phyloP scores from a whole-genome alignment of 1,140 invertebrate genomes.

The Anoplolepis gracilipes region DNA sequence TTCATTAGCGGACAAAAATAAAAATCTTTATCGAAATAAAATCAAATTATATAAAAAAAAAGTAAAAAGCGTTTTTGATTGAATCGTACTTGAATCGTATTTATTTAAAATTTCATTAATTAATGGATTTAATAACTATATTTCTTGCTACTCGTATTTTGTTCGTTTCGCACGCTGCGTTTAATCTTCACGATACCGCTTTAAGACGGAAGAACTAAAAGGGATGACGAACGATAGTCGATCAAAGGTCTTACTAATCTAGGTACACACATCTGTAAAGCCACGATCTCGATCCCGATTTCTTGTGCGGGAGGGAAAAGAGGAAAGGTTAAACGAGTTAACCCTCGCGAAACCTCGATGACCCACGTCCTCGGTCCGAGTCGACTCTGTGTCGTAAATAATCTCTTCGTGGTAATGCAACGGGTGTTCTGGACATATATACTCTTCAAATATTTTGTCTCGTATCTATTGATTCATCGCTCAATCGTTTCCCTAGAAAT shows the following conservation, averaged over 20 bases:
- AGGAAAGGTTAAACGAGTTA: slow-evolving; percentile 81
- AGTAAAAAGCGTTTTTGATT: too few relatives aligned
- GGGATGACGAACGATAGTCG: neutral
- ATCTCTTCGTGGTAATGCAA: slow-evolving; percentile 52
- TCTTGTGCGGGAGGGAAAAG: neutral
- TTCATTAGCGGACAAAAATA: too few relatives aligned
- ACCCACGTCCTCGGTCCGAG: slow-evolving; percentile 71
- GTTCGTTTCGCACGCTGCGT: neutral
- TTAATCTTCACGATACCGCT: neutral
- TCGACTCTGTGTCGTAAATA: slow-evolving; percentile 75
- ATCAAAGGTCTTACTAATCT: neutral
- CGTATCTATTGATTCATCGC: neutral
- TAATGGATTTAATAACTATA: neutral
- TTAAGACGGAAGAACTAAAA: neutral
- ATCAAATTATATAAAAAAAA: too few relatives aligned
- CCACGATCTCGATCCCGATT: slow-evolving; percentile 59
- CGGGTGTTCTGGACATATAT: neutral
- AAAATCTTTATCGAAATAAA: too few relatives aligned
- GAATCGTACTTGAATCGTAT: neutral
- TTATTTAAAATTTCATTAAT: neutral
- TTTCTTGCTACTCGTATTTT: neutral
- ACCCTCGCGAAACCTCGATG: slow-evolving; percentile 71
- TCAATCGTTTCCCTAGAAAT: neutral
- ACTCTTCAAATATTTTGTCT: neutral
- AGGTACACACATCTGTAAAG: slow-evolving; percentile 33